Evolutionary conservation across 2,888 invertebrate genomes (phyloP).

Genomic region (Congeria kusceri): DNA sequence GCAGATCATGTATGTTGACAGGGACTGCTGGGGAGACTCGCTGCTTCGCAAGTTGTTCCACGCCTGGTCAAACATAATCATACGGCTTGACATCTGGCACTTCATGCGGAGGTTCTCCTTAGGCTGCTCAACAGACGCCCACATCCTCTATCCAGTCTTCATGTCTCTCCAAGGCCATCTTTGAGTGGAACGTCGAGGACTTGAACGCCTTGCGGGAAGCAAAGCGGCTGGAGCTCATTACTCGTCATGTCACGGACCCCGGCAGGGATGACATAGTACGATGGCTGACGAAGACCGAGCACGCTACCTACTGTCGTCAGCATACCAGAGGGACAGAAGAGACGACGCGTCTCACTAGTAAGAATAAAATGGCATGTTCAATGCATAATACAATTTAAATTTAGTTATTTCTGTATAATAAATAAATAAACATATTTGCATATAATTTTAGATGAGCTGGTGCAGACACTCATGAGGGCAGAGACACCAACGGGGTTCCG

Average conservation of each 20-base stretch:
- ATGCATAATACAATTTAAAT: too few species aligned
- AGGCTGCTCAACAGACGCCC: conserved; percentile 59
- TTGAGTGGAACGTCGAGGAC: conserved; percentile 60
- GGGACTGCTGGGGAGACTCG: conserved; percentile 68
- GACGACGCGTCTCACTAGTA: conserved; percentile 34
- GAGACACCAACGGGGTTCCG: conserved; percentile 53
- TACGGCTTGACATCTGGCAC: conserved; percentile 70
- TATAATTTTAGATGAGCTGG: conserved; percentile 14
- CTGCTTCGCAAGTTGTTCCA: conserved; percentile 24
- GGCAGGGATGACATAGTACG: neutral
- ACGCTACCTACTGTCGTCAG: conserved; percentile 52
- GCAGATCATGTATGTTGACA: conserved; percentile 69
- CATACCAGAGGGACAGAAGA: conserved; percentile 52
- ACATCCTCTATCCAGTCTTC: conserved; percentile 64
- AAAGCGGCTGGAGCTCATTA: conserved; percentile 32
- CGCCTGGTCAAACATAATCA: conserved; percentile 49
- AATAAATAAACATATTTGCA: too few species aligned
- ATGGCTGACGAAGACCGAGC: conserved; percentile 42
- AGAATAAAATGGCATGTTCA: neutral
- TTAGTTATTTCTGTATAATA: neutral
- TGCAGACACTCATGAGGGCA: conserved; percentile 48
- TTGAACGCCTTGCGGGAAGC: conserved; percentile 36
- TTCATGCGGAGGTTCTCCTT: conserved; percentile 66
- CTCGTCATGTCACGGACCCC: neutral
- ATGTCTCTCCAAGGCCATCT: conserved; percentile 64